Conservation (phyloP, 1,140 invertebrate species). For the Trypoxylus dichotomus region DNA sequence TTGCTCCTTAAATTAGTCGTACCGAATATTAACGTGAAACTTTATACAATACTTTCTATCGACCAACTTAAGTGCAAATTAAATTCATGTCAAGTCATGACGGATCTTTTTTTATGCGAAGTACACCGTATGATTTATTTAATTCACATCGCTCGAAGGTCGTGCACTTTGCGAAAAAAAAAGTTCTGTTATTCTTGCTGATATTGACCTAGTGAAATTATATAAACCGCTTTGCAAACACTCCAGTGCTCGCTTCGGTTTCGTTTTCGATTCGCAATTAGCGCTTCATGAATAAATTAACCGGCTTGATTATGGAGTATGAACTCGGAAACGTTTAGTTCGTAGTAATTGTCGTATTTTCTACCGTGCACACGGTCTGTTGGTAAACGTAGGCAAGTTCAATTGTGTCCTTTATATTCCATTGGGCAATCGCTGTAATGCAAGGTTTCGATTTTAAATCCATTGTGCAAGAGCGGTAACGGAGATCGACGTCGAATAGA, state of each 20-base stretch:
- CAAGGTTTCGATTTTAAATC: slow-evolving; percentile 17
- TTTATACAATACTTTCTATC: neutral
- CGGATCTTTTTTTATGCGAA: neutral
- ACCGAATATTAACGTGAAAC: neutral
- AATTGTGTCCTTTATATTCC: neutral
- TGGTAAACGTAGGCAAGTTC: neutral
- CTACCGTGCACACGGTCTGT: neutral
- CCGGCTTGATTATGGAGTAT: neutral
- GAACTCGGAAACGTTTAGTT: neutral
- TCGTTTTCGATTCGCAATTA: neutral
- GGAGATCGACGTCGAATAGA: neutral
- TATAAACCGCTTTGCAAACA: neutral
- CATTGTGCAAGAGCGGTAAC: neutral
- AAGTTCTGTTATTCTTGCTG: neutral
- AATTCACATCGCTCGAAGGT: neutral
- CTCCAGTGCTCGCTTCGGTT: neutral
- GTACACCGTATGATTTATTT: neutral
- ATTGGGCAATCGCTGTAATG: slow-evolving; percentile 15
- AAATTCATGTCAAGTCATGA: neutral
- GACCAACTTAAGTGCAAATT: neutral
- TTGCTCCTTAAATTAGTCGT: neutral
- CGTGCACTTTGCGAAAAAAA: neutral
- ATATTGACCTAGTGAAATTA: neutral
- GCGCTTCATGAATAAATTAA: neutral
- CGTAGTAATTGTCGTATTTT: neutral